Conservation (phyloP, 2,113 vertebrate genomes). For the Cynoglossus semilaevis region DNA sequence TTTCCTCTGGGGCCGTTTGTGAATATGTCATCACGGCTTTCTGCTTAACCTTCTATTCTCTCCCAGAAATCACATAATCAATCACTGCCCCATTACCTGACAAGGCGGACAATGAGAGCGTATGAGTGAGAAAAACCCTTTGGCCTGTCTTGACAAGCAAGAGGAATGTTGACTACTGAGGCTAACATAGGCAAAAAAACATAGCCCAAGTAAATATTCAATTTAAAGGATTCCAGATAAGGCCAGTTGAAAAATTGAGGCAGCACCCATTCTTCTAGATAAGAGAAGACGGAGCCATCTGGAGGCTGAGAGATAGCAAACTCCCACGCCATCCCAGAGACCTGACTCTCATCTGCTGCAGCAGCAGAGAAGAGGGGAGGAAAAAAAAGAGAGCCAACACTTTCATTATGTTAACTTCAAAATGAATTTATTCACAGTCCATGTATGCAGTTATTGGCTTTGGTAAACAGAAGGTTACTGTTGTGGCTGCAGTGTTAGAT, state of each 20-base stretch:
- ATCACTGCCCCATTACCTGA: constrained; percentile 71
- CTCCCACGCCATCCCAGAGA: constrained; percentile 78
- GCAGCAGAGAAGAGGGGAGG: constrained; percentile 45
- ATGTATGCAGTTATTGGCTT: constrained; percentile 58
- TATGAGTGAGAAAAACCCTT: constrained; percentile 65
- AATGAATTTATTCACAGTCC: constrained; percentile 74
- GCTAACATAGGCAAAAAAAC: constrained; percentile 75
- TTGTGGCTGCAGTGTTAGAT: constrained; percentile 23
- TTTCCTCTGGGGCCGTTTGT: constrained; percentile 47
- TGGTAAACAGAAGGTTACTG: constrained; percentile 56
- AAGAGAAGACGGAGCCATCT: constrained; percentile 82
- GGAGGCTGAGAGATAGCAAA: constrained; percentile 81
- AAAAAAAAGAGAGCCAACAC: constrained; percentile 67
- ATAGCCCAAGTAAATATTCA: constrained; percentile 82
- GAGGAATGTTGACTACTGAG: constrained; percentile 70
- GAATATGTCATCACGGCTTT: constrained; percentile 48
- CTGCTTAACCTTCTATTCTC: constrained; percentile 69
- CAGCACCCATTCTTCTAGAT: constrained; percentile 83
- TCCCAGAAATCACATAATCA: constrained; percentile 71
- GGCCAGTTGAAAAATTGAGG: constrained; percentile 81
- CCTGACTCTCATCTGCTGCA: constrained; percentile 75
- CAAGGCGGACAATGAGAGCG: constrained; percentile 62
- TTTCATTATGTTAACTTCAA: constrained; percentile 76
- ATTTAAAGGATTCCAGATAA: constrained; percentile 84
- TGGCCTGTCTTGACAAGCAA: constrained; percentile 56